Percentiles rank a stretch among this genome's conserved stretches.
phyloP scores from a whole-genome alignment of 2,113 vertebrate species.

The Odontophorus gujanensis region DNA sequence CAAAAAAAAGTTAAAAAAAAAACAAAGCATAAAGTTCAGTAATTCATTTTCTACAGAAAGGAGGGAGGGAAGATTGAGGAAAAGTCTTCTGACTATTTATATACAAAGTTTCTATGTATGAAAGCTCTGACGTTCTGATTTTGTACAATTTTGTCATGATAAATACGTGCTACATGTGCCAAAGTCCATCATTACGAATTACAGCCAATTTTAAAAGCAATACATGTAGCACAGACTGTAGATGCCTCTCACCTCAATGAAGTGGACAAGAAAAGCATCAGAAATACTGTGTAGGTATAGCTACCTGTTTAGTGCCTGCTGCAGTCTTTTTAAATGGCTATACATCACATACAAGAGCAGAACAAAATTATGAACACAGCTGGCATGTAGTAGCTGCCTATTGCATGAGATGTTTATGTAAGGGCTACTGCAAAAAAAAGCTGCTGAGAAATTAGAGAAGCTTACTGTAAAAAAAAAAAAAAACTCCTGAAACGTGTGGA shows the following conservation, averaged over 20 bases:
- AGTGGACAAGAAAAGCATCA: not conserved
- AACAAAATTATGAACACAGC: not conserved
- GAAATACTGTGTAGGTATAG: not conserved
- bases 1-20: not conserved
- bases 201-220: not conserved
- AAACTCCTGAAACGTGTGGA: not conserved
- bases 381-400: not conserved
- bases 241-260: not conserved
- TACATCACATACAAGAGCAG: not conserved
- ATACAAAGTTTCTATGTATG: not conserved
- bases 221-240: not conserved
- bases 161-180: not conserved
- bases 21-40: not conserved
- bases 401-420: not conserved
- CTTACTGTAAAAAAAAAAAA: not conserved
- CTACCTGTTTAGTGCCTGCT: not conserved
- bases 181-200: not conserved
- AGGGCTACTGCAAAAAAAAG: not conserved
- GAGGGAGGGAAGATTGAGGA: not conserved
- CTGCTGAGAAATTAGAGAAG: not conserved
- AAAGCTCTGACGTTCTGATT: not conserved
- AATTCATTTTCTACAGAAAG: conserved; percentile 11
- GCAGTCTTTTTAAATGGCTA: not conserved
- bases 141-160: not conserved
- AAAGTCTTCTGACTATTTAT: not conserved